Evolutionary conservation across 2,113 vertebrate genomes (phyloP), one percentile per base, ranked within the genome.

Genomic region (Electrona antarctica): DNA sequence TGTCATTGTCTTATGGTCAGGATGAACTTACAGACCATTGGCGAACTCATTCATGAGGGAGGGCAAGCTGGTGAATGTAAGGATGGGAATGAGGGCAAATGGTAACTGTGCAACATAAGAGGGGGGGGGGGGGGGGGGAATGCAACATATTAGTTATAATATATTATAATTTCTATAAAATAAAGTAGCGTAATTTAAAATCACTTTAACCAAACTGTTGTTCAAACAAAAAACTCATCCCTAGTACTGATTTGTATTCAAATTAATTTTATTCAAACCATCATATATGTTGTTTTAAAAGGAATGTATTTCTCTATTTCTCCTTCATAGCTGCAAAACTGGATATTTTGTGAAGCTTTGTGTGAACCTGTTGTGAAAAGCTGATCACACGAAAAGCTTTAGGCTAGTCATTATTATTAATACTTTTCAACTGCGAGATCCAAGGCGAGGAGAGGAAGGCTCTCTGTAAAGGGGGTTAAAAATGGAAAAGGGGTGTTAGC

Each of bases 11-110:
- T 2, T 64, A 10, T 15, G 2, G 7, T 28, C 8, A 0, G 3
- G 52, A 46, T 60, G 0, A 13, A 96, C 96, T 96, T 81, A 97
- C 96, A 95, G 33, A 51, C 93, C 95, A 0, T 98, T 97, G 80
- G 92, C 92, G 45, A 97, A 97, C 10, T 97, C 96, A 0, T 60
- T 92, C 96, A 97, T 98, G 60, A 98, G 85, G 0, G 93, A 89
- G 3, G 93, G 92, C 58, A 96, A 80, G 82, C 96, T 98, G 51
- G 96, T 97, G 80, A 98, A 96, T 0, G 95, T 97, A 65, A 98
- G 93, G 68, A 98, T 91, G 0, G 96, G 95, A 77, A 98, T 95
- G 76, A 97, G 87, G 10, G 96, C 96, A 4, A 97, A 97, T 0
- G 96, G 96, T 46, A 98, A 87, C 95, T 98, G 90, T 33, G 67